Evolutionary conservation across 1,140 invertebrate species (phyloP), one percentile per base, ranked within the genome.

Genomic region (Mizuhopecten yessoensis): DNA sequence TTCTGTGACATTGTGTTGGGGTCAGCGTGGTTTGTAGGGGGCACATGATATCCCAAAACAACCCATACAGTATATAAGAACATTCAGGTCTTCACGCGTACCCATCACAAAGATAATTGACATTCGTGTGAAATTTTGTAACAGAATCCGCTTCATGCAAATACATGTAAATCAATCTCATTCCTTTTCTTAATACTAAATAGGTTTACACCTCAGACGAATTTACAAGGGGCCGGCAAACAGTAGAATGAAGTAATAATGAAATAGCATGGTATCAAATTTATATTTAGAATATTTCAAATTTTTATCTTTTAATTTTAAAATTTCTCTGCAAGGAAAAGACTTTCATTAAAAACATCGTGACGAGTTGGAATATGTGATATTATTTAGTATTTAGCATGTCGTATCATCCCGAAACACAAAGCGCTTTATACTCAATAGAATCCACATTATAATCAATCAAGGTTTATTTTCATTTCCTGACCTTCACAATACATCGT

Each of bases 81-180:
- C n/a, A 75, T 17, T 75, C 17, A 75, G 23, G 5, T 17, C 1
- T 75, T 75, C 57, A 75, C 57, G n/a, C 42, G 17, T 13, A 45
- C 42, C 9, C 17, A 13, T 45, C 17, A 45, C 29, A 75, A n/a
- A 75, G n/a, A 5, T 29, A 75, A 75, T 29, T 29, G n/a, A 75
- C 57, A 75, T 75, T 75, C 57, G 57, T 75, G 57, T 75, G 57
- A 75, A 75, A 75, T 75, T 29, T 75, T 75, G 57, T 75, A 75
- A 75, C 57, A 75, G n/a, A 75, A 75, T 75, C 23, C n/a, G n/a
- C 57, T 29, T 75, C n/a, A 29, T 75, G 57, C 57, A 75, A 29
- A 75, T 29, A n/a, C 57, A 75, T 75, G 57, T 75, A 75, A 29
- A 75, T 75, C n/a, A 29, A 7, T 29, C n/a, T 29, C 5, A 75